phyloP scores from a whole-genome alignment of 1,140 invertebrate species.

The Hyles vespertilio region DNA sequence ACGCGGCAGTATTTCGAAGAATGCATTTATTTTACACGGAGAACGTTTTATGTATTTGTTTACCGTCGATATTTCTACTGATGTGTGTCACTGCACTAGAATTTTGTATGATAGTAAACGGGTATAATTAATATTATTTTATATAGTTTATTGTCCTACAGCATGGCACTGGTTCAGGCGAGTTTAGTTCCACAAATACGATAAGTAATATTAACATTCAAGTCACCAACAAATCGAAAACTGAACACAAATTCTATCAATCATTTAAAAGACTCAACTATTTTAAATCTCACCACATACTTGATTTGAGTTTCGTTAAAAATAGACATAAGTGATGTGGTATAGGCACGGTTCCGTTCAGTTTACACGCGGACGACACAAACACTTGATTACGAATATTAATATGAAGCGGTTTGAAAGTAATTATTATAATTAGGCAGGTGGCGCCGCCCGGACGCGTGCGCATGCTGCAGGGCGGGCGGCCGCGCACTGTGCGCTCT shows the following conservation, averaged over 20 bases:
- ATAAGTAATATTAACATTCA: too few species aligned
- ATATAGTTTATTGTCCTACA: too few species aligned
- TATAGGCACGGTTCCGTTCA: too few species aligned
- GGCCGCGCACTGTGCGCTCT: constrained; percentile 41
- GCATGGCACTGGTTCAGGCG: too few species aligned
- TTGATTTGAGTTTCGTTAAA: constrained; percentile 4
- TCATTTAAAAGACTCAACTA: constrained; percentile 9
- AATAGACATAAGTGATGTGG: background rate
- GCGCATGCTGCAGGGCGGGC: constrained; percentile 46
- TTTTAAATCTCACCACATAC: constrained; percentile 22
- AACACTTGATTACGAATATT: background rate
- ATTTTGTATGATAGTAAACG: too few species aligned
- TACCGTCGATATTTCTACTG: too few species aligned
- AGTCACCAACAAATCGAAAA: too few species aligned
- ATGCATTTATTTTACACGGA: constrained; percentile 48
- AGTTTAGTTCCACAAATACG: too few species aligned
- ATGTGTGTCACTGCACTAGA: too few species aligned
- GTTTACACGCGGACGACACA: too few species aligned
- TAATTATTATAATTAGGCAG: constrained; percentile 1
- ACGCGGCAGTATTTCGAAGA: constrained; percentile 40
- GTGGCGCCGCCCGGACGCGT: constrained; percentile 48
- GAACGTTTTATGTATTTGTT: too few species aligned
- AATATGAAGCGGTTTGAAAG: constrained; percentile 2
- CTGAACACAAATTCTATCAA: constrained; percentile 1
- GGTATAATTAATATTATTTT: too few species aligned